Percentiles rank a stretch among this genome's conserved stretches.
These are phyloP conservation scores for Clarias platycephalus DNA, from an alignment of 2,797 vertebrate genomes.

Conservation along the genomic window DNA sequence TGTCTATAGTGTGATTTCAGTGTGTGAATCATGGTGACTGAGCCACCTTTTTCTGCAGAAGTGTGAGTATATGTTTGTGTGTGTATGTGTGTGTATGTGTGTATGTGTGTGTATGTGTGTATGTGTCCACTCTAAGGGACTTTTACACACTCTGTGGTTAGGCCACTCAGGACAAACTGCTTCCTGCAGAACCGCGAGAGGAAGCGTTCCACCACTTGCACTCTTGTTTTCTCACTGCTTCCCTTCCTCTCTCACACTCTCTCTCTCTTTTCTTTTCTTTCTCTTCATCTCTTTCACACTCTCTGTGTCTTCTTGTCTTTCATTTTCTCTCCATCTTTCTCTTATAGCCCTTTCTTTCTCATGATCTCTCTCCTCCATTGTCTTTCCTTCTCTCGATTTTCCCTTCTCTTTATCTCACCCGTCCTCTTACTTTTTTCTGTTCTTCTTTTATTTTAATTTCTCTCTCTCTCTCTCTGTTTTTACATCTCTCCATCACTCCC, in stretches of 20 bases:
- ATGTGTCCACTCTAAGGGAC: conserved; percentile 30
- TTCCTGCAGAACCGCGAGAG: conserved; percentile 63
- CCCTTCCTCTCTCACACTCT: not conserved
- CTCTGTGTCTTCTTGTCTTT: not conserved
- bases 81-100: conserved; percentile 5
- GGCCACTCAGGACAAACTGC: conserved; percentile 66
- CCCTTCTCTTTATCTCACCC: not conserved
- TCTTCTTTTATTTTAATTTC: not conserved
- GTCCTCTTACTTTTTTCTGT: not conserved
- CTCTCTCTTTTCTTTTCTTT: not conserved
- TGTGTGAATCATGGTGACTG: not conserved
- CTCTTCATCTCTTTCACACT: not conserved
- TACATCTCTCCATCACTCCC: not conserved
- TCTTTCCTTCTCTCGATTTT: not conserved
- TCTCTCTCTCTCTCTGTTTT: not conserved
- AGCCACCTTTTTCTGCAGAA: not conserved
- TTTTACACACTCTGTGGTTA: conserved; percentile 64
- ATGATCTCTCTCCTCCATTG: not conserved
- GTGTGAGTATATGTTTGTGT: not conserved
- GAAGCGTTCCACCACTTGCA: conserved; percentile 51
- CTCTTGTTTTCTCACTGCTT: conserved; percentile 11
- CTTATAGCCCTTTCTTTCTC: not conserved
- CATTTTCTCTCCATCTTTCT: not conserved
- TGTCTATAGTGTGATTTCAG: not conserved
- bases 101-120: conserved; percentile 5